Percentiles rank a stretch among this genome's conserved stretches.
Conservation (phyloP, 1,140 invertebrate species). For the Gonatopus flavifemur region DNA sequence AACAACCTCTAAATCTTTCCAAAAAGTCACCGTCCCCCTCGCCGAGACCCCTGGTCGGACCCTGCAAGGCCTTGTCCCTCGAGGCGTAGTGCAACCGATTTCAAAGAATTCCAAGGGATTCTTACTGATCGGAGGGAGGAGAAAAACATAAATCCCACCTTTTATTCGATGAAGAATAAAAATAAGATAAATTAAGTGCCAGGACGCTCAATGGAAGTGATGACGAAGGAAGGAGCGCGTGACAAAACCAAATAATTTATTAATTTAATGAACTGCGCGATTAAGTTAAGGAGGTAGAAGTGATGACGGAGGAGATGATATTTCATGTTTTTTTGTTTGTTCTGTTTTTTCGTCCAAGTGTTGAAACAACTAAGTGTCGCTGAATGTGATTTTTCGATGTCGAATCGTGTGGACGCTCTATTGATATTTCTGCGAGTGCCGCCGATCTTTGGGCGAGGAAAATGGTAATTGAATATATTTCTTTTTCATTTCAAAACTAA, state of each 20-base stretch:
- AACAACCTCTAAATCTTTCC: conserved; percentile 83
- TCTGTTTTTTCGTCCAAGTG: too few relatives aligned
- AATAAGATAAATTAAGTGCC: conserved; percentile 42
- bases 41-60: conserved; percentile 60
- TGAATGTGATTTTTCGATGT: too few relatives aligned
- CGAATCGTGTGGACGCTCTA: too few relatives aligned
- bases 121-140: conserved; percentile 1
- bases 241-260: conserved; percentile 70
- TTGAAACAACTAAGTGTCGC: too few relatives aligned
- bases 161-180: background rate
- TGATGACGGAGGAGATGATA: background rate
- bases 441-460: background rate
- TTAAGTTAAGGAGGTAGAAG: conserved; percentile 4
- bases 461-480: background rate
- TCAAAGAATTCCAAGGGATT: conserved; percentile 6
- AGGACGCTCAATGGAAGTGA: conserved; percentile 57
- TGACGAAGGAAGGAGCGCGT: too few relatives aligned
- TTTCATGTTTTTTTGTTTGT: too few relatives aligned
- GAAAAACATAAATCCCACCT: background rate
- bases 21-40: conserved; percentile 84
- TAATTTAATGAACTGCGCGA: conserved; percentile 49
- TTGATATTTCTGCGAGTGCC: background rate
- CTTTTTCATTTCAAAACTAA: conserved; percentile 18
- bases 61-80: conserved; percentile 61
- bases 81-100: conserved; percentile 59